Evolutionary conservation across 2,888 invertebrate genomes (phyloP).

Genomic region (Amiota minor): DNA sequence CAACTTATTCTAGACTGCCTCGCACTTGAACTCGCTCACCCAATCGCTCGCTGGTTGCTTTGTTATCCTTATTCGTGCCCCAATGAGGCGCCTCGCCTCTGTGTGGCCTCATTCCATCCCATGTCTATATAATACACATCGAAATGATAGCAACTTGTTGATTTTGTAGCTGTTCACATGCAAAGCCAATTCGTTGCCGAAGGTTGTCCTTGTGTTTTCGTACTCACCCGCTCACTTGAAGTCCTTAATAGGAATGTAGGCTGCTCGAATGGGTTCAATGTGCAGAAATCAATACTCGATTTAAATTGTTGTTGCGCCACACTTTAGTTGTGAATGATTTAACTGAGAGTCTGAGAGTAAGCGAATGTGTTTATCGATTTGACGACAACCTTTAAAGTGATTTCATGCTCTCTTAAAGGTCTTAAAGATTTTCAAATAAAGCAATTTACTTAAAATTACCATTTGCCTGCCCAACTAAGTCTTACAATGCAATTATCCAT

Average conservation of each 20-base stretch:
- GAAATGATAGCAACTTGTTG: conserved; percentile 70
- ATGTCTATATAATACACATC: conserved; percentile 36
- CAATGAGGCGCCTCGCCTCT: conserved; percentile 2
- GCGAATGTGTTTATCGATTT: too few species aligned
- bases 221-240: not conserved
- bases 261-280: conserved; percentile 43
- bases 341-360: too few species aligned
- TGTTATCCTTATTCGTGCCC: not conserved
- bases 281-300: conserved; percentile 62
- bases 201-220: conserved; percentile 29
- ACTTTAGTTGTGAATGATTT: conserved; percentile 33
- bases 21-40: conserved; percentile 15
- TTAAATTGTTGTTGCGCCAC: conserved; percentile 44
- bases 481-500: too few species aligned
- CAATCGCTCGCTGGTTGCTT: too few species aligned
- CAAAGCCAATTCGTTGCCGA: conserved; percentile 59
- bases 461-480: too few species aligned
- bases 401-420: too few species aligned
- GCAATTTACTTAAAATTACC: too few species aligned
- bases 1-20: conserved; percentile 5
- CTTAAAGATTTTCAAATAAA: too few species aligned
- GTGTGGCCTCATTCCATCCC: conserved; percentile 45
- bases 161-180: conserved; percentile 62
- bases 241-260: conserved; percentile 49
- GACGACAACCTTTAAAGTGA: too few species aligned